A percentile compares a stretch with the other conserved stretches of the same genome.
These are phyloP conservation scores for Macaria notata DNA, from an alignment of 2,888 invertebrate genomes.

Conservation along the genomic window DNA sequence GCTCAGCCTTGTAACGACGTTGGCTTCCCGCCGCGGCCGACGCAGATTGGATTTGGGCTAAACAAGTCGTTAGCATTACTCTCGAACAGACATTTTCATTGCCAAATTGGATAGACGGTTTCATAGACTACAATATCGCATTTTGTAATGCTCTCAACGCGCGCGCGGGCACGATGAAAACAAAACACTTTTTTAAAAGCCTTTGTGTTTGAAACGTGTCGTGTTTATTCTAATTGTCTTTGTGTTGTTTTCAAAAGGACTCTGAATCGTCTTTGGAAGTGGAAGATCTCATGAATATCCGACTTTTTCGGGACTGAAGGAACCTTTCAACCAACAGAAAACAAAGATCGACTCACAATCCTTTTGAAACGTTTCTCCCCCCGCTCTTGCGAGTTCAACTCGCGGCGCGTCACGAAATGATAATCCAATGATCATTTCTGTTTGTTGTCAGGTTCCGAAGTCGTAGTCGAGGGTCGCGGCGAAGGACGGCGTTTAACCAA, in stretches of 20 bases:
- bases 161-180: no score
- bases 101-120: constrained; percentile 3
- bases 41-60: constrained; percentile 67
- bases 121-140: neutral
- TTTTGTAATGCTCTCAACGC: neutral
- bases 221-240: constrained; percentile 30
- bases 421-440: constrained; percentile 81
- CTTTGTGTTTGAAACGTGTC: constrained; percentile 5
- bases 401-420: constrained; percentile 66
- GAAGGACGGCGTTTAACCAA: constrained; percentile 53
- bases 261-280: constrained; percentile 79
- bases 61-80: constrained; percentile 66
- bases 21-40: constrained; percentile 35
- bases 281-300: constrained; percentile 50
- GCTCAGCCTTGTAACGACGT: constrained; percentile 41
- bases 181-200: no score
- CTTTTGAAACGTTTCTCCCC: constrained; percentile 69
- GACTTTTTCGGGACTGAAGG: constrained; percentile 71
- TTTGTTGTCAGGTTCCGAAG: constrained; percentile 83
- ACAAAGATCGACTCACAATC: constrained; percentile 82
- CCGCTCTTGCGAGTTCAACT: constrained; percentile 38
- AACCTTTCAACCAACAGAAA: constrained; percentile 79
- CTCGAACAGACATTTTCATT: constrained; percentile 13
- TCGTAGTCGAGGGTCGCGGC: constrained; percentile 69
- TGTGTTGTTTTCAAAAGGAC: constrained; percentile 78